Base-by-base conservation (phyloP, 2,797 vertebrate genomes). In the Girardinus metallicus region DNA sequence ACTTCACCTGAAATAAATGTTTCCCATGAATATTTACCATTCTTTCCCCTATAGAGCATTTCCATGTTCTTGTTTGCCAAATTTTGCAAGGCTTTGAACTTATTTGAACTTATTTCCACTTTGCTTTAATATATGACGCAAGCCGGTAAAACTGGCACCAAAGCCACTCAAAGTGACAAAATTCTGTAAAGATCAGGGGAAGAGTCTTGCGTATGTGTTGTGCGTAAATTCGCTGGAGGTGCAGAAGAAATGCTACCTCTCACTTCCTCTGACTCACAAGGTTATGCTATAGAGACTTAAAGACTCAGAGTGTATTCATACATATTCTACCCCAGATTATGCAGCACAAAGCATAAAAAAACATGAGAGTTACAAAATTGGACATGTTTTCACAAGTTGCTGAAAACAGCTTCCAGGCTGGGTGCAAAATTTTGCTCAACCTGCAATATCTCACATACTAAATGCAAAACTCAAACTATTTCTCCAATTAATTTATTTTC, bases 261-360 rank as follows among this genome's bases (percentile, higher is more conserved):
- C 87, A 90, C 90, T 92, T 94, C 91, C 93, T 91, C 85, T 93
- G 89, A 92, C 90, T 91, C 89, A 94, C 77, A 79, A 76, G 49
- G 46, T 66, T 55, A 3, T 75, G 73, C 73, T 16, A 11, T n/a
- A 49, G 79, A n/a, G 77, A 73, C 31, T 74, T 66, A 18, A 47
- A 75, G 76, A 66, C 23, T 43, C 26, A 41, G 70, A 46, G 18
- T 78, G 49, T 43, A 36, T 83, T 78, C 71, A 41, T 84, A 64
- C 66, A 51, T 79, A 29, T 77, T 46, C 83, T 44, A 83, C 78
- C 29, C 74, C 29, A 10, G 41, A 36, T 53, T 9, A 26, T 47
- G 31, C 26, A 8, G 21, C 53, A 47, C 75, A 74, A 70, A 70
- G 34, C 26, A 46, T 26, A 41, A 23, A 77, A 47, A 64, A 64